A percentile compares a stretch with the other conserved stretches of the same genome.
These are phyloP conservation scores for Holothuria leucospilota DNA, from an alignment of 53 echinoderm and acorn worm genomes.

Conservation along the genomic window DNA sequence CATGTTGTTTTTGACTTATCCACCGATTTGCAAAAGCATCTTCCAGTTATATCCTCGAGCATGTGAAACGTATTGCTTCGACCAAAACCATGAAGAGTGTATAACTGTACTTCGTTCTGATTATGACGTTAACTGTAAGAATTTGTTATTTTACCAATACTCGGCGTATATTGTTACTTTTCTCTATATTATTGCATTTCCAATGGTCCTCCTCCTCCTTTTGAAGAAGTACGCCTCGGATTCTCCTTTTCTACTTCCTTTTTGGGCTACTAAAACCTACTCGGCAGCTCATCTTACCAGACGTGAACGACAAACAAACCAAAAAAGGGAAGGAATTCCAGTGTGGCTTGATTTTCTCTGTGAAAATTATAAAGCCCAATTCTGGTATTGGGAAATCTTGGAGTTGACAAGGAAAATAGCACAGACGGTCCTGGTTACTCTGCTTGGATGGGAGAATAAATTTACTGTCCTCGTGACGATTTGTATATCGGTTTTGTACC, in stretches of 20 bases:
- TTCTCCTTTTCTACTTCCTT: too few relatives aligned
- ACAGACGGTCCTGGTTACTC: too few relatives aligned
- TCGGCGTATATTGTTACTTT: slow-evolving; percentile 39
- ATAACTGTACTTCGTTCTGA: slow-evolving; percentile 48
- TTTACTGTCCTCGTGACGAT: not conserved
- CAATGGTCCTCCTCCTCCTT: slow-evolving; percentile 39
- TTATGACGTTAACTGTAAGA: slow-evolving; percentile 56
- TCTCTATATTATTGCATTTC: slow-evolving; percentile 62
- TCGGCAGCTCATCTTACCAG: too few relatives aligned
- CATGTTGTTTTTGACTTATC: slow-evolving; percentile 61
- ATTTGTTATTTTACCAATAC: not conserved
- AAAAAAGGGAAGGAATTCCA: not conserved
- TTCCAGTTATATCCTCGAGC: slow-evolving; percentile 50
- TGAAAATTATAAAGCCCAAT: not conserved
- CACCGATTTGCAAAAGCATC: slow-evolving; percentile 40
- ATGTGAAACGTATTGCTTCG: slow-evolving; percentile 50
- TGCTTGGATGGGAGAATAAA: too few relatives aligned
- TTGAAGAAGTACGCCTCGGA: slow-evolving; percentile 8
- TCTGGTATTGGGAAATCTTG: slow-evolving; percentile 1
- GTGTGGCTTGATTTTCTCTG: not conserved
- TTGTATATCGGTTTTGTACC: not conserved
- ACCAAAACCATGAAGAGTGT: not conserved
- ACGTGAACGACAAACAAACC: too few relatives aligned
- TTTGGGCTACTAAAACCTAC: too few relatives aligned
- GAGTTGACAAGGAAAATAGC: not conserved